Evolutionary conservation across 1,140 invertebrate species (phyloP).

Genomic region (Caenorhabditis briggsae): DNA sequence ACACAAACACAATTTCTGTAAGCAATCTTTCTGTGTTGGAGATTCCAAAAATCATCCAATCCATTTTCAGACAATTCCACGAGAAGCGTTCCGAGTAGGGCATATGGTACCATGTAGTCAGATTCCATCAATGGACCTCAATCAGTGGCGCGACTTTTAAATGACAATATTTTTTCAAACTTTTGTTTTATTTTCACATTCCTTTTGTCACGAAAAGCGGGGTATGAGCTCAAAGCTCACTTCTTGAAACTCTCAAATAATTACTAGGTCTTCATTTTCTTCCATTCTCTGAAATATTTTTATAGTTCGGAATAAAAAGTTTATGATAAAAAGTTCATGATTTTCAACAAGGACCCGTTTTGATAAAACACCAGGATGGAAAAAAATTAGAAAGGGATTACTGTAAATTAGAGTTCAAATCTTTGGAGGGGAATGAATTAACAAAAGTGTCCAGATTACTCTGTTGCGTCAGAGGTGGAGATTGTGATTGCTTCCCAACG

Average conservation of each 20-base stretch:
- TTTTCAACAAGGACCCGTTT: neutral
- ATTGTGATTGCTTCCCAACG: constrained; percentile 65
- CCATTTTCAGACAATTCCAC: constrained; percentile 80
- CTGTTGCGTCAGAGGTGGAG: constrained; percentile 60
- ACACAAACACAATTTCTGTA: constrained; percentile 82
- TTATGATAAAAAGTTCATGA: constrained; percentile 19
- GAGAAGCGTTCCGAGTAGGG: constrained; percentile 80
- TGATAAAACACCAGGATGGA: neutral
- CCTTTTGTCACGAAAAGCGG: constrained; percentile 35
- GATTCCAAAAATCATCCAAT: neutral
- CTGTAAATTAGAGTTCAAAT: constrained; percentile 33
- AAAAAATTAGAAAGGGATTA: neutral
- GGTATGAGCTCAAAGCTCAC: constrained; percentile 30
- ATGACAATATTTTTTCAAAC: neutral
- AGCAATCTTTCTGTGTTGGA: neutral
- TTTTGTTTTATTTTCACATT: constrained; percentile 29
- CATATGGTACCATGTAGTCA: constrained; percentile 75
- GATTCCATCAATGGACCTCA: constrained; percentile 77
- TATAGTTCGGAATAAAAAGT: constrained; percentile 17
- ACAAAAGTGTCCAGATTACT: constrained; percentile 47
- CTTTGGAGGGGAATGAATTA: neutral
- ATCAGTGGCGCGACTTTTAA: constrained; percentile 73
- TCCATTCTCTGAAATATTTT: constrained; percentile 8
- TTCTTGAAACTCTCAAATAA: constrained; percentile 8
- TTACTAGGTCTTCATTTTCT: constrained; percentile 22